Evolutionary conservation across 1,140 invertebrate genomes (phyloP), one percentile per base, ranked within the genome.

Genomic region (Amphibalanus amphitrite): DNA sequence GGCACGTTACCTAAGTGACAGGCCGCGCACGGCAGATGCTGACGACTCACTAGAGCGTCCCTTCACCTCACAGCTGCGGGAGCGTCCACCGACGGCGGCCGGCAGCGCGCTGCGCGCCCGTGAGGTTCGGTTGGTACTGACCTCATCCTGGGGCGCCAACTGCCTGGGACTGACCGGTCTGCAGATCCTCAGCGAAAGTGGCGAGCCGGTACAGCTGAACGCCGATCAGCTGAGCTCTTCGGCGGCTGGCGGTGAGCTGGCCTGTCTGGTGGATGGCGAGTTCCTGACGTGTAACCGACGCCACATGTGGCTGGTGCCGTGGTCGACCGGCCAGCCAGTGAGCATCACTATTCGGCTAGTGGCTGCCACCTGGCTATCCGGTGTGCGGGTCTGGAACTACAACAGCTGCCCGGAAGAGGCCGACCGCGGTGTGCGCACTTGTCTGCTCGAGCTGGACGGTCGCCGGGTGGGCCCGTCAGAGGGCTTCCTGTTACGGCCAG

Each of bases 311-410:
- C 47, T 59, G 47, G 47, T 23, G 47, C 47, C 47, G 47, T 59
- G 47, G 47, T 59, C 47, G 17, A 20, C 17, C 47, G 47, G 47
- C 6, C 47, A 59, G 13, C 13, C 6, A 1, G 47, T 59, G 6
- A 59, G 10, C 1, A 1, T 59, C 47, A 59, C 47, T 20, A 23
- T 59, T 20, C 47, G 47, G 17, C 47, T 59, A 20, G 47, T 23
- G 13, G 47, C 74, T 64, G 74, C 76, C n/a, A 72, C 76, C 17
- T 76, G 77, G 68, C 76, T 79, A 40, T 77, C 76, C 69, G 82
- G 82, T 70, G 78, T 92, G 0, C 82, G 86, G 69, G 77, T 92
- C 47, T 92, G 90, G 90, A 92, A 92, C 80, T 92, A 91, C 78
- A 92, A 92, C 79, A 86, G 83, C 72, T 87, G 82, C 73, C 80